Base-by-base conservation (phyloP, 1,140 invertebrate genomes). In the Microplitis demolitor region DNA sequence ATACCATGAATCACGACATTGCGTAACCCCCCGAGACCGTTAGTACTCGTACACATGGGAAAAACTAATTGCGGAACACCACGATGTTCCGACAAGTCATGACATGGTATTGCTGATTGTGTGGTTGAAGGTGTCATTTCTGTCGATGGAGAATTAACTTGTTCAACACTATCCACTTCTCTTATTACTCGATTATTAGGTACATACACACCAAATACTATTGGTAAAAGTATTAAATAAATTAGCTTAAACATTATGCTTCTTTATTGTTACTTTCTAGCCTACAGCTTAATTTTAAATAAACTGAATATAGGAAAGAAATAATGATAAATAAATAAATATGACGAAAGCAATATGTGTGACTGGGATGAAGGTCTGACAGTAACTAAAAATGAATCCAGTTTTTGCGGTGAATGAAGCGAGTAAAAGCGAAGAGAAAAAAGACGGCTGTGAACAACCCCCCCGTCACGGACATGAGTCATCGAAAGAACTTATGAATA, bases 1-100 rank as follows among this genome's bases (percentile, higher is more conserved):
- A 82, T 84, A 5, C 82, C 83, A 50, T 82, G 77, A 33, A 84
- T 34, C n/a, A 83, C 64, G 5, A 77, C 69, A 33, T 79, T 78
- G 11, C 77, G 70, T 9, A 74, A 50, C 35, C 66, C 66, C 24
- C 63, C 64, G 4, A 58, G 58, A 66, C 45, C 54, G 14, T 58
- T 16, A n/a, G 35, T 56, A 9, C 68, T 71, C 4, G 58, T 76
- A 58, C 74, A 76, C 51, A 68, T 62, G 53, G 74, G 74, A 68
- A 76, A 76, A 56, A 61, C 35, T 24, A 72, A 60, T 66, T 72
- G 71, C 45, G 71, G 71, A 60, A 66, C 13, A 45, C 54, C 37
- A 50, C 39, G 45, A 61, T 69, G 16, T 31, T 61, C 35, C 11
- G 50, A 37, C 1, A 5, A 34, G 8, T 72, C 64, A 37, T 31